Evolutionary conservation across 2,797 vertebrate genomes (phyloP), one percentile per base, ranked within the genome.

Genomic region (Fistularia tabacaria): DNA sequence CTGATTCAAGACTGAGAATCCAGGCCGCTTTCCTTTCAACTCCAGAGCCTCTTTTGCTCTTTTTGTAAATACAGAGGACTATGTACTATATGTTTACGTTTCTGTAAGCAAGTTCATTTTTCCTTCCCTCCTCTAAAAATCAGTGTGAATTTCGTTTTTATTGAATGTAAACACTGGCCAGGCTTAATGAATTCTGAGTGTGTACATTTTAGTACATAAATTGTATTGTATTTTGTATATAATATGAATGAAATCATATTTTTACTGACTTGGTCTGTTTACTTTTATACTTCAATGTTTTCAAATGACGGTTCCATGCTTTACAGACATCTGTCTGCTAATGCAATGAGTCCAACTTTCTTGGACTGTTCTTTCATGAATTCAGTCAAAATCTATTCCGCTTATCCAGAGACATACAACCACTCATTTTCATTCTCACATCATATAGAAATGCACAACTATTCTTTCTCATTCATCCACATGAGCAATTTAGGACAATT

Each of bases 141-240:
- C 84, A 85, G 89, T 86, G 87, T 86, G 74, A 83, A 84, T 84
- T 90, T 88, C 52, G 80, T 88, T 89, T 88, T 88, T 85, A 81
- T 69, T 78, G 87, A 90, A 89, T 79, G 82, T 85, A 74, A 91
- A 90, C 89, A 86, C 73, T 71, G 78, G 85, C 76, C 43, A 66
- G 58, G 85, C 79, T 80, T 91, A 85, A 86, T 80, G 77, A 87
- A 74, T 79, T 73, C 73, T 83, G 83, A 83, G 84, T 85, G 82
- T 91, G 91, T 92, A 92, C 89, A 89, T 91, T 93, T 94, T 93
- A 89, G 91, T 93, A 93, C 92, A 90, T 91, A 86, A 85, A 85
- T 83, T 81, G 78, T 89, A 89, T 89, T 86, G 78, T 90, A 90
- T 94, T 93, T 94, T 94, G 83, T 91, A 92, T 77, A 91, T 85